Evolutionary conservation across 2,113 vertebrate species (phyloP), one percentile per base, ranked within the genome.

Genomic region (Pollachius pollachius): DNA sequence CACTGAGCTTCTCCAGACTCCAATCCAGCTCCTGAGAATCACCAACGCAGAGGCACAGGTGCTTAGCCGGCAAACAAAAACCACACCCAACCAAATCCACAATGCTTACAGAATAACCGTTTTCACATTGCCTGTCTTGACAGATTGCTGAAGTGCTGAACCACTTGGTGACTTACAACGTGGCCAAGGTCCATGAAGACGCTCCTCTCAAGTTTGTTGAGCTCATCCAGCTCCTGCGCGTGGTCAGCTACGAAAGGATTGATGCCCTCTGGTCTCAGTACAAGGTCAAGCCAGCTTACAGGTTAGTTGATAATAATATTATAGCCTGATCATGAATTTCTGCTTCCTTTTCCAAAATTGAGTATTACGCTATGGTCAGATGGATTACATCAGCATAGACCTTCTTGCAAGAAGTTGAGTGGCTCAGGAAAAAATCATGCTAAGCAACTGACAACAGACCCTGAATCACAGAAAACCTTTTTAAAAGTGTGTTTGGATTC

Each of bases 151-250:
- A 94, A 80, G 79, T 88, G 1, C 71, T 96, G 67, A 86, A 92
- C 2, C 89, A 94, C 72, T 79, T 95, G 78, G 90, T 92, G 52
- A 70, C 77, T 67, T 85, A 82, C 65, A 94, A 94, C 66, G 64
- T 87, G 6, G 89, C 76, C 15, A 78, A 80, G 62, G 89, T 94
- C 72, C 92, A 94, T 0, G 83, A 88, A 2, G 92, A 95, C n/a
- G 89, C 92, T 66, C 91, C 93, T 0, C 79, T 92, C 62, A 94
- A 92, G 70, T 94, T 92, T 75, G 30, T 94, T 67, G 84, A 94
- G 75, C 87, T 97, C 0, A 62, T 91, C 18, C 94, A 95, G 78
- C 84, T 95, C 9, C 72, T 94, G 71, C 92, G 90, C 71, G n/a
- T 66, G 16, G 65, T 82, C n/a, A 83, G 63, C 0, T 3, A 57